Percentiles rank a stretch among this genome's conserved stretches.
Conservation (phyloP, 2,113 vertebrate species). For the Monopterus albus region DNA sequence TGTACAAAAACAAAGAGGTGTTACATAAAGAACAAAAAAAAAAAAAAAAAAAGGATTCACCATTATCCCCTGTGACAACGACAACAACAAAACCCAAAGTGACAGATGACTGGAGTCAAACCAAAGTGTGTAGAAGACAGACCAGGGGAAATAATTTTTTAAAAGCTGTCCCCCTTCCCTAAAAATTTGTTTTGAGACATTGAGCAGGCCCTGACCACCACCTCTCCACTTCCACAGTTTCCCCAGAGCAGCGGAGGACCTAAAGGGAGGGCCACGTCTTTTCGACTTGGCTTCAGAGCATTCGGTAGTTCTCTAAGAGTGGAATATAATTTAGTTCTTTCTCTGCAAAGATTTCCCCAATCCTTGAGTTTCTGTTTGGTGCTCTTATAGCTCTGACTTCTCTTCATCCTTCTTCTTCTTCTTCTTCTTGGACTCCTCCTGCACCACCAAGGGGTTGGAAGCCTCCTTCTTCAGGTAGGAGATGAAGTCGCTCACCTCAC, state of each 20-base stretch:
- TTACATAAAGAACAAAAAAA: slow-evolving; percentile 63
- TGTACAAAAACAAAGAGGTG: slow-evolving; percentile 83
- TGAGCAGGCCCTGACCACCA: slow-evolving; percentile 70
- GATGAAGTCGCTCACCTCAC: slow-evolving; percentile 95
- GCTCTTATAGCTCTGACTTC: slow-evolving; percentile 78
- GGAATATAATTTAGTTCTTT: slow-evolving; percentile 81
- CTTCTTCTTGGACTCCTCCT: slow-evolving; percentile 94
- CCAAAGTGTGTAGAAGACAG: slow-evolving; percentile 76
- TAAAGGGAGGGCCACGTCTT: slow-evolving; percentile 56
- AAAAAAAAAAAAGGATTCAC: slow-evolving; percentile 52
- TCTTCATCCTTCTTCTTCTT: slow-evolving; percentile 81
- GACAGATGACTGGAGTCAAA: slow-evolving; percentile 69
- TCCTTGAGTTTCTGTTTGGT: slow-evolving; percentile 41
- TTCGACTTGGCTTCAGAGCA: slow-evolving; percentile 76
- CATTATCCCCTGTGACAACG: slow-evolving; percentile 56
- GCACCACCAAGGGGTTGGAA: slow-evolving; percentile 84
- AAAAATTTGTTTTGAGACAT: slow-evolving; percentile 61
- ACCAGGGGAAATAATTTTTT: slow-evolving; percentile 64
- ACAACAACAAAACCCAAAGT: slow-evolving; percentile 54
- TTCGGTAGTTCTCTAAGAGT: slow-evolving; percentile 80
- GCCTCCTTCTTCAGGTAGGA: slow-evolving; percentile 95
- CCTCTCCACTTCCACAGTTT: slow-evolving; percentile 68
- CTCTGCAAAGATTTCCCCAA: slow-evolving; percentile 56
- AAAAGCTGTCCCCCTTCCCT: slow-evolving; percentile 71
- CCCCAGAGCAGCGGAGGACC: slow-evolving; percentile 72